phyloP scores from a whole-genome alignment of 2,888 invertebrate species.

The Disparrhopalites patrizii region DNA sequence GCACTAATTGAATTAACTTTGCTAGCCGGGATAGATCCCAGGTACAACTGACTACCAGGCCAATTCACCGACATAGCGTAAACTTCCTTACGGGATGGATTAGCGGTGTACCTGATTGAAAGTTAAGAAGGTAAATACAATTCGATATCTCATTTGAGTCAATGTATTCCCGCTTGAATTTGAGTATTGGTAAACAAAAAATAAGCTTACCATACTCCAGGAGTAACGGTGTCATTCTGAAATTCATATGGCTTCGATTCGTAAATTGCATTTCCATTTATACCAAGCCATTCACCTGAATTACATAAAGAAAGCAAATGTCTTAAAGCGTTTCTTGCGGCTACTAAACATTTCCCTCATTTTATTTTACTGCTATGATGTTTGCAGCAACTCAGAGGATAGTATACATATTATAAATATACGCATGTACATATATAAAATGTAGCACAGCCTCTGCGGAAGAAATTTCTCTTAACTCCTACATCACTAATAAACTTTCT shows the following conservation, averaged over 20 bases:
- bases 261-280: constrained; percentile 54
- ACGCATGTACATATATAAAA: too few species aligned
- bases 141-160: background rate
- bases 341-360: too few species aligned
- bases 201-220: constrained; percentile 64
- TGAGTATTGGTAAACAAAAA: constrained; percentile 3
- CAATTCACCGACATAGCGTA: constrained; percentile 52
- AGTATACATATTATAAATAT: too few species aligned
- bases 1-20: constrained; percentile 16
- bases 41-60: constrained; percentile 48
- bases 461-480: too few species aligned
- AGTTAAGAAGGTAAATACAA: background rate
- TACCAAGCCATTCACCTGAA: constrained; percentile 52
- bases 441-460: too few species aligned
- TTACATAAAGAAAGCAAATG: too few species aligned
- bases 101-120: constrained; percentile 39
- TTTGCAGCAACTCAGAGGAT: too few species aligned
- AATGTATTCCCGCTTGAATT: background rate
- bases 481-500: too few species aligned
- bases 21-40: constrained; percentile 48
- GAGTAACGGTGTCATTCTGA: constrained; percentile 74
- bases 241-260: constrained; percentile 55
- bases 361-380: too few species aligned
- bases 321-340: too few species aligned
- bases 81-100: constrained; percentile 46